A percentile compares a stretch with the other conserved stretches of the same genome.
Evolutionary conservation across 64 coral and sea anemone genomes (phyloP).

Genomic region (Montipora cactus): DNA sequence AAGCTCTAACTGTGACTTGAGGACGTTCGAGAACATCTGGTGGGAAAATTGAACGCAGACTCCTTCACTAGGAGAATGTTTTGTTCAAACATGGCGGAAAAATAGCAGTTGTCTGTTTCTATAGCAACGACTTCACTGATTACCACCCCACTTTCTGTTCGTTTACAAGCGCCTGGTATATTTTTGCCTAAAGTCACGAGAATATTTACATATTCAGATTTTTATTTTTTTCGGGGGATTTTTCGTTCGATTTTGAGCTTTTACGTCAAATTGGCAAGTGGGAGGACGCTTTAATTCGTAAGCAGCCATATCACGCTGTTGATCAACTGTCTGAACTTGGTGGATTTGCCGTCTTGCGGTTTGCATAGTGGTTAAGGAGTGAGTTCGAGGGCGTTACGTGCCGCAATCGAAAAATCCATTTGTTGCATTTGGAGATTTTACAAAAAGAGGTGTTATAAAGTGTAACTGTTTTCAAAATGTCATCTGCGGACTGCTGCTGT

Average conservation of each 20-base stretch:
- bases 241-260: constrained; percentile 12
- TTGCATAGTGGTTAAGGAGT: neutral
- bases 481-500: constrained; percentile 88
- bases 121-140: constrained; percentile 64
- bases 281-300: neutral
- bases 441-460: neutral
- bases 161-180: constrained; percentile 3
- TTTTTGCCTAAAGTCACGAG: neutral
- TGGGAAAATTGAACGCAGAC: neutral
- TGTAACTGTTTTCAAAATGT: constrained; percentile 52
- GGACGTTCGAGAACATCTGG: neutral
- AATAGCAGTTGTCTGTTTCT: constrained; percentile 54
- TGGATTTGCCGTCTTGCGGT: neutral
- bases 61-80: neutral
- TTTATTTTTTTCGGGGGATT: neutral
- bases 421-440: neutral
- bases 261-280: neutral
- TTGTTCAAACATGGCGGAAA: constrained; percentile 70
- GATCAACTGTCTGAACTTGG: neutral
- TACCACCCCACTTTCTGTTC: neutral
- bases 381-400: neutral
- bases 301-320: neutral
- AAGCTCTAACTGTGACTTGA: constrained; percentile 4
- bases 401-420: neutral
- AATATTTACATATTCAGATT: constrained; percentile 3